Evolutionary conservation across 2,113 vertebrate genomes (phyloP).

Genomic region (Mirza zaza): DNA sequence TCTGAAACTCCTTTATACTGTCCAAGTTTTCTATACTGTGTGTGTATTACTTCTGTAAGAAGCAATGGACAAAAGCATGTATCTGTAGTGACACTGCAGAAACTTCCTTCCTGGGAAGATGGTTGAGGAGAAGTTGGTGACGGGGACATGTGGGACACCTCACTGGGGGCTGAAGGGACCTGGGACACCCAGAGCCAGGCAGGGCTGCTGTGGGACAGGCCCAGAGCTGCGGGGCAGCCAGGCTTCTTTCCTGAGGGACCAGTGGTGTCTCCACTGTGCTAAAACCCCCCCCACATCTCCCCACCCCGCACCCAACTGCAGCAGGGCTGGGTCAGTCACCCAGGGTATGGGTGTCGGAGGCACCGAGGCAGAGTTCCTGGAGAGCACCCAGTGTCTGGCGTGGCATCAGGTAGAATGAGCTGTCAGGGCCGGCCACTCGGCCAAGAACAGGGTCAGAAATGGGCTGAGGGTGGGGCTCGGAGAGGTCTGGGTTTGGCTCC

Average conservation of each 20-base stretch:
- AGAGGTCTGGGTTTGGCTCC: neutral
- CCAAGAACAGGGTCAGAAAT: neutral
- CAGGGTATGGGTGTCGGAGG: rapidly evolving
- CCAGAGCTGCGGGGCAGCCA: neutral
- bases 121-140: neutral
- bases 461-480: neutral
- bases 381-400: rapidly evolving
- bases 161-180: neutral
- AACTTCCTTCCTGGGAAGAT: neutral
- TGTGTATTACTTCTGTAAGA: neutral
- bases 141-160: no score
- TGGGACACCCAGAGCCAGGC: no score
- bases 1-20: neutral
- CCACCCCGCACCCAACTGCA: rapidly evolving
- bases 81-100: neutral
- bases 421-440: rapidly evolving
- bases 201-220: neutral
- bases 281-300: neutral
- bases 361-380: neutral
- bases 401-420: neutral
- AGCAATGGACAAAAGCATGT: neutral
- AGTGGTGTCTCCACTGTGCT: neutral
- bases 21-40: neutral
- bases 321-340: neutral
- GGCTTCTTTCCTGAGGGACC: neutral